phyloP scores from a whole-genome alignment of 2,113 vertebrate genomes.

The Poeciliopsis turrubarensis region DNA sequence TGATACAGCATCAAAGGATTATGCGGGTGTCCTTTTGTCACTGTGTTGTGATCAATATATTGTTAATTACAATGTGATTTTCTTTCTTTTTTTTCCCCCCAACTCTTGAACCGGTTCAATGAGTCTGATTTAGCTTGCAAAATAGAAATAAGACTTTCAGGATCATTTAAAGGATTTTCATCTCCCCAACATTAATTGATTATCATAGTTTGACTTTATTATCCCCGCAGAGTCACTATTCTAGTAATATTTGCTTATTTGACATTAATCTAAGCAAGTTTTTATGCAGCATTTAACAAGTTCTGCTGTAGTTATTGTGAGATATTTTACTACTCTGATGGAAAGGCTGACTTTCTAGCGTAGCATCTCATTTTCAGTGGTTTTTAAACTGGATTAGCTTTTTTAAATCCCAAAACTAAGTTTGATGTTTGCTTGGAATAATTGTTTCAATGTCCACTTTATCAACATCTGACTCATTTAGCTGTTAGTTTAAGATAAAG shows the following conservation, averaged over 20 bases:
- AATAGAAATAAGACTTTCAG: background rate
- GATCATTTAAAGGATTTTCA: too few species aligned
- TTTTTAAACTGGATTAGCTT: background rate
- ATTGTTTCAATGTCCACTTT: background rate
- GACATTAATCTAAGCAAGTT: background rate
- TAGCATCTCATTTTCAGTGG: too few species aligned
- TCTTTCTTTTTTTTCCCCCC: too few species aligned
- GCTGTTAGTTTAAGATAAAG: background rate
- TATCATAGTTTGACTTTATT: too few species aligned
- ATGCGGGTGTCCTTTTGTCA: background rate
- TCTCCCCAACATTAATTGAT: too few species aligned
- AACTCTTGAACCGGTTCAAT: background rate
- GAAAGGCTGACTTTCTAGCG: too few species aligned
- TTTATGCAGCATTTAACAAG: background rate
- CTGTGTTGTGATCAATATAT: slow-evolving; percentile 13
- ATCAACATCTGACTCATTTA: background rate
- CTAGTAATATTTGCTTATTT: too few species aligned
- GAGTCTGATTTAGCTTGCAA: background rate
- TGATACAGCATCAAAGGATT: slow-evolving; percentile 1
- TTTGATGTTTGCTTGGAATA: background rate
- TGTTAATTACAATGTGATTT: slow-evolving; percentile 3
- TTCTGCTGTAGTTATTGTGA: background rate
- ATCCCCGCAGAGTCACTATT: too few species aligned
- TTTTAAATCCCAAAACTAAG: background rate
- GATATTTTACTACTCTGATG: too few species aligned